Conservation (phyloP, 1,140 invertebrate genomes). For the Leptinotarsa defecta region DNA sequence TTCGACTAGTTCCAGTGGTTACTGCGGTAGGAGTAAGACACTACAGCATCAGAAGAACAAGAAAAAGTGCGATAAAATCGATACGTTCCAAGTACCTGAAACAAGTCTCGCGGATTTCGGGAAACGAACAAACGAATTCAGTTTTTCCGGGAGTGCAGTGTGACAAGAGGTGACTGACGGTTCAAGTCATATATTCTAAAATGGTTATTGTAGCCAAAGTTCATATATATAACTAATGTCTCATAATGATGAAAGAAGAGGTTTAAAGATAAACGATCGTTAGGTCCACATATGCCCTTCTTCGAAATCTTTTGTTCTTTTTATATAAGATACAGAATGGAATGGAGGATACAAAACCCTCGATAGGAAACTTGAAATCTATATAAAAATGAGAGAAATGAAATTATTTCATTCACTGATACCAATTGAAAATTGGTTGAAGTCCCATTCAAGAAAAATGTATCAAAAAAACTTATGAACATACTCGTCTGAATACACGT, state of each 20-base stretch:
- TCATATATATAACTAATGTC: neutral
- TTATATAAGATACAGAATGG: too few species aligned
- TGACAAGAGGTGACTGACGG: constrained; percentile 44
- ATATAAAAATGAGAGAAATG: too few species aligned
- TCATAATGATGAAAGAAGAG: neutral
- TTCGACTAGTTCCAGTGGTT: constrained; percentile 52
- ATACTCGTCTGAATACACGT: too few species aligned
- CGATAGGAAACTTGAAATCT: too few species aligned
- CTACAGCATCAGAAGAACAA: constrained; percentile 50
- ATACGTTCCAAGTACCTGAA: constrained; percentile 52
- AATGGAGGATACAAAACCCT: too few species aligned
- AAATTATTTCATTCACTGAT: too few species aligned
- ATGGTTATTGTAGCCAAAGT: neutral
- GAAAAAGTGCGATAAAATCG: constrained; percentile 53
- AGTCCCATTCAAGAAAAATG: too few species aligned
- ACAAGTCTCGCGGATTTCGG: constrained; percentile 51
- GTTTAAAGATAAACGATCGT: neutral
- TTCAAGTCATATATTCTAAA: neutral
- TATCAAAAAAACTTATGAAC: too few species aligned
- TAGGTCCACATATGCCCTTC: neutral
- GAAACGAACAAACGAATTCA: constrained; percentile 42
- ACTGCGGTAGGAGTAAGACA: constrained; percentile 53
- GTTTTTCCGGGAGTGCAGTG: constrained; percentile 54
- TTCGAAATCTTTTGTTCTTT: too few species aligned
- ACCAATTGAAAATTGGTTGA: too few species aligned